phyloP scores from a whole-genome alignment of 2,113 vertebrate genomes.

The Protobothrops flavoviridis region DNA sequence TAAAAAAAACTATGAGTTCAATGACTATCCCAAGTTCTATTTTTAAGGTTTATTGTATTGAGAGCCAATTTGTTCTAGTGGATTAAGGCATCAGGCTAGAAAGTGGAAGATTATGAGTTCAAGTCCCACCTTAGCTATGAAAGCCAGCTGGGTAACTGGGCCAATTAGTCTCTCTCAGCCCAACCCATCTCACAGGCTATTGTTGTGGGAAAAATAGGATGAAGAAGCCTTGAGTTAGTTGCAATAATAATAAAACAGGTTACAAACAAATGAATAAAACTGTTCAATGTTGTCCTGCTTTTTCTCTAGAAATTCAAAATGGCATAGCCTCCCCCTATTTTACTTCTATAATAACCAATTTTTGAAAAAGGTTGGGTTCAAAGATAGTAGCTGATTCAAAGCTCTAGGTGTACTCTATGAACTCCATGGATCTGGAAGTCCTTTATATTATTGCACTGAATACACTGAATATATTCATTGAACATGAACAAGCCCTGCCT shows the following conservation, averaged over 20 bases:
- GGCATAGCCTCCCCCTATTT: not conserved
- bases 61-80: not conserved
- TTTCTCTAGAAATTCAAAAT: not conserved
- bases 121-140: not conserved
- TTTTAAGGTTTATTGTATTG: not conserved
- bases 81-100: not conserved
- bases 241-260: not conserved
- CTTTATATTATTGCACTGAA: not conserved
- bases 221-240: not conserved
- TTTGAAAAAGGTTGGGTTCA: not conserved
- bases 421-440: not conserved
- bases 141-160: not conserved
- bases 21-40: not conserved
- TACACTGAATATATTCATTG: not conserved
- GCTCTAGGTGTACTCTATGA: not conserved
- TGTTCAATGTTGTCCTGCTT: not conserved
- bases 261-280: not conserved
- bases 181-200: too few relatives aligned
- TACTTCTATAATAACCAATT: not conserved
- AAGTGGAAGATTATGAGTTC: not conserved
- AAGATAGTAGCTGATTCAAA: not conserved
- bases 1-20: not conserved
- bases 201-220: too few relatives aligned
- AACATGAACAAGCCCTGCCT: too few relatives aligned
- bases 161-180: too few relatives aligned